phyloP scores from a whole-genome alignment of 1,140 invertebrate species.

The Papilio helenus region DNA sequence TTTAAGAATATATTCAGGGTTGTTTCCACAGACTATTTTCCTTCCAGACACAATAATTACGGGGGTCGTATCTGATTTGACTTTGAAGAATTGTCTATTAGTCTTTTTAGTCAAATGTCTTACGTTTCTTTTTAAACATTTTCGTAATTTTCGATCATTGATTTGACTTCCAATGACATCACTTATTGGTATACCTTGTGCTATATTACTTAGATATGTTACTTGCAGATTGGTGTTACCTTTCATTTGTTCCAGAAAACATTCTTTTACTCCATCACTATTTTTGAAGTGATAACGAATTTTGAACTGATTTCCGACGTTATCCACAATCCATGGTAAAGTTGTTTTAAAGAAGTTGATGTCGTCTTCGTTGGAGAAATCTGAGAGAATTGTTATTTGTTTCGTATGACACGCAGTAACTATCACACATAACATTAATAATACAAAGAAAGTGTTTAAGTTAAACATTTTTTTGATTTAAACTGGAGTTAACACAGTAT shows the following conservation, averaged over 20 bases:
- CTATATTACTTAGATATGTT: constrained; percentile 48
- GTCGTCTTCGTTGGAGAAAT: constrained; percentile 49
- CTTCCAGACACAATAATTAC: constrained; percentile 28
- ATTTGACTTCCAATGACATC: constrained; percentile 40
- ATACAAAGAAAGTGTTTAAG: constrained; percentile 9
- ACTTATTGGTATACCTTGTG: constrained; percentile 32
- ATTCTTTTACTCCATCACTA: constrained; percentile 44
- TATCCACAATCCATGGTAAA: constrained; percentile 51
- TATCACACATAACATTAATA: constrained; percentile 32
- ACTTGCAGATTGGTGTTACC: constrained; percentile 49
- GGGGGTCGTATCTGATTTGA: constrained; percentile 44
- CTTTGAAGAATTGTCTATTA: constrained; percentile 42
- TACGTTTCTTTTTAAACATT: constrained; percentile 43
- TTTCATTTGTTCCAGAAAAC: constrained; percentile 44
- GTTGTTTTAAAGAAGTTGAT: constrained; percentile 48
- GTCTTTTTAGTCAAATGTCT: constrained; percentile 42
- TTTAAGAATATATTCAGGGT: constrained; percentile 6
- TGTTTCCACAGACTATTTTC: constrained; percentile 16
- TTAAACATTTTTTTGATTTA: background rate
- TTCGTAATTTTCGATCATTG: constrained; percentile 33
- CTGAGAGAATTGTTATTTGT: constrained; percentile 46
- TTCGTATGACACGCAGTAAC: constrained; percentile 22
- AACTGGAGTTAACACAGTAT: background rate
- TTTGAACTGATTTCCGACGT: constrained; percentile 45
- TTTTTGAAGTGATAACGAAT: constrained; percentile 50